Conservation (phyloP, 2,113 vertebrate genomes). For the Mustela lutreola region DNA sequence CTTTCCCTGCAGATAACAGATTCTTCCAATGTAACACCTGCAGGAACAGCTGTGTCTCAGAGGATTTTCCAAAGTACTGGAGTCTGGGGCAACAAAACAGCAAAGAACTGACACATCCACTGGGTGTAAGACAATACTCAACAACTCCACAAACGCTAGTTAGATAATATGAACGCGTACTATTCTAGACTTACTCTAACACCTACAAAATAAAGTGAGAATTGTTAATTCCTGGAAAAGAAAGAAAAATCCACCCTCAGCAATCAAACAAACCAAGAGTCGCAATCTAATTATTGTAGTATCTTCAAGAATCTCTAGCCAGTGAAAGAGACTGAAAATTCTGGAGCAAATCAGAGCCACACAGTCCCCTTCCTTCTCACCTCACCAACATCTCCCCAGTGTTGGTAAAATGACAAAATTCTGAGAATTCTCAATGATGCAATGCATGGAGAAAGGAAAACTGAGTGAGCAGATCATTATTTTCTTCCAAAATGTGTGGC, state of each 20-base stretch:
- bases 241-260: background rate
- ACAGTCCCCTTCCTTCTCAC: background rate
- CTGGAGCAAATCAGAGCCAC: background rate
- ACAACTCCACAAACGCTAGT: background rate
- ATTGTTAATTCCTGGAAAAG: background rate
- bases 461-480: background rate
- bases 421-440: background rate
- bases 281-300: background rate
- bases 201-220: background rate
- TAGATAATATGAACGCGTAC: background rate
- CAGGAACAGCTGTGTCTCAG: background rate
- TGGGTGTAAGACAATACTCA: background rate
- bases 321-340: conserved; percentile 7
- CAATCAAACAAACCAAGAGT: background rate
- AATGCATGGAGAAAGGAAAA: background rate
- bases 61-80: background rate
- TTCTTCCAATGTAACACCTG: background rate
- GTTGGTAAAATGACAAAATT: background rate
- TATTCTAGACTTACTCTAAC: background rate
- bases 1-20: background rate
- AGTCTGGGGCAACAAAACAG: background rate
- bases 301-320: conserved; percentile 2
- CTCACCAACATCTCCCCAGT: background rate
- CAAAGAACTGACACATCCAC: background rate
- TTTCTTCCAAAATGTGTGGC: background rate